A percentile compares a stretch with the other conserved stretches of the same genome.
Conservation (phyloP, 2,888 invertebrate species). For the Phania funesta region DNA sequence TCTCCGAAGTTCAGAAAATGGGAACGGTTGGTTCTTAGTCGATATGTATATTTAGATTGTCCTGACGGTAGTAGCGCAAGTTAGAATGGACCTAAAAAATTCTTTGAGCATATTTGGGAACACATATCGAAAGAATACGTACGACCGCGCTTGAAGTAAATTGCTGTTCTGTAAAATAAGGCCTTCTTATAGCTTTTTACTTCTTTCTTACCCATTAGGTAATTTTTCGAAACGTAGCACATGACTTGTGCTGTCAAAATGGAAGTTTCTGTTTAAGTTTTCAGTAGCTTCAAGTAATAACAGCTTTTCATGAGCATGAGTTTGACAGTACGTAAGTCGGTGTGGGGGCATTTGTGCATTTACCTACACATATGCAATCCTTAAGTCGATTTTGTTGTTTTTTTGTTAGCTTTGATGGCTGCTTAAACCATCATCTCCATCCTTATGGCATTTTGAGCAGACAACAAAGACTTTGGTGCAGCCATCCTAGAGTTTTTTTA, state of each 20-base stretch:
- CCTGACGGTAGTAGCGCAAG: too few species aligned
- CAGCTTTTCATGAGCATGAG: not conserved
- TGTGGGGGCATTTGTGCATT: not conserved
- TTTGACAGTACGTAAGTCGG: not conserved
- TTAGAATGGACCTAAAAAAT: too few species aligned
- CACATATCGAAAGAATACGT: too few species aligned
- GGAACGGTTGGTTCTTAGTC: too few species aligned
- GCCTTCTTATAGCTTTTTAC: not conserved
- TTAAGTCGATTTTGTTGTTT: constrained; percentile 39
- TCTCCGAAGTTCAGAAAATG: too few species aligned
- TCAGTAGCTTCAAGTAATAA: constrained; percentile 13
- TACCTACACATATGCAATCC: not conserved
- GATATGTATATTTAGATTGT: too few species aligned
- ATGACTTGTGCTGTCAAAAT: not conserved
- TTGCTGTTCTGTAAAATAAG: too few species aligned
- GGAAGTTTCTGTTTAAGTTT: constrained; percentile 6
- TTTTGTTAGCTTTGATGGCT: constrained; percentile 19
- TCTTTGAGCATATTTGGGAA: too few species aligned
- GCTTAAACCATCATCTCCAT: constrained; percentile 43
- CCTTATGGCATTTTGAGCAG: constrained; percentile 57
- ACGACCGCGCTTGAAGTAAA: too few species aligned
- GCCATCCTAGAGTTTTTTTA: not conserved
- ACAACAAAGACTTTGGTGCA: constrained; percentile 51
- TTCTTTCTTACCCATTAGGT: not conserved
- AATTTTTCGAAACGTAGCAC: not conserved